Base-by-base conservation (phyloP, 2,888 invertebrate species). In the Lathronympha strigana region DNA sequence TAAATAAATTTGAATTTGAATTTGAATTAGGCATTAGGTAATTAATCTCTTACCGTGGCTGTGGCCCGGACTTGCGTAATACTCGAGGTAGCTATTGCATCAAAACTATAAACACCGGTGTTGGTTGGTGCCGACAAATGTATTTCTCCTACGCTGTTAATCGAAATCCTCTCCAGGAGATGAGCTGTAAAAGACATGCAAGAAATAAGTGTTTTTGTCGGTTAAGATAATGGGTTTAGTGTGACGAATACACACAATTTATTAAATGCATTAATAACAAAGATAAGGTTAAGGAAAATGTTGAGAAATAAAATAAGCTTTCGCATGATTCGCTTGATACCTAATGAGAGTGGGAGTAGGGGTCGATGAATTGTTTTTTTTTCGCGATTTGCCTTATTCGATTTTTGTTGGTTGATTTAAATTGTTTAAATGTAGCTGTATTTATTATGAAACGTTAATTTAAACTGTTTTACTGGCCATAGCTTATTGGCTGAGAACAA, bases 61-160 rank as follows among this genome's bases (percentile, higher is more conserved):
- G 73, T 73, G 6, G 75, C 86, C 19, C 71, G 72, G 19, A 75
- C 79, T 70, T 73, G 73, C 21, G 88, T 81, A 54, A 79, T 74
- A 17, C 74, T 68, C 4, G 90, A 83, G 6, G 85, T 85, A 4
- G 88, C 90, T n/a, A 76, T 70, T 33, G 87, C 87, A 71, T 74
- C 73, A 72, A 92, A 84, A 21, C 55, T 75, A 72, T 90, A 87
- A 3, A 78, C 71, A 11, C 89, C 91, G 40, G 71, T 80, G 61
- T 77, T 75, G 17, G 77, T 79, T 9, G 84, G 81, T 4, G 84
- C 84, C 25, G 83, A 82, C 50, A 92, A 72, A 62, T 74, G 68
- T n/a, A 92, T 68, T 70, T 85, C 84, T 11, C 92, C 92, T 5
- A 76, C 75, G 45, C 71, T 75, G 69, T 78, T 86, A 67, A 92